Evolutionary conservation across 2,113 vertebrate genomes (phyloP).

Genomic region (Paracanthobrama guichenoti): DNA sequence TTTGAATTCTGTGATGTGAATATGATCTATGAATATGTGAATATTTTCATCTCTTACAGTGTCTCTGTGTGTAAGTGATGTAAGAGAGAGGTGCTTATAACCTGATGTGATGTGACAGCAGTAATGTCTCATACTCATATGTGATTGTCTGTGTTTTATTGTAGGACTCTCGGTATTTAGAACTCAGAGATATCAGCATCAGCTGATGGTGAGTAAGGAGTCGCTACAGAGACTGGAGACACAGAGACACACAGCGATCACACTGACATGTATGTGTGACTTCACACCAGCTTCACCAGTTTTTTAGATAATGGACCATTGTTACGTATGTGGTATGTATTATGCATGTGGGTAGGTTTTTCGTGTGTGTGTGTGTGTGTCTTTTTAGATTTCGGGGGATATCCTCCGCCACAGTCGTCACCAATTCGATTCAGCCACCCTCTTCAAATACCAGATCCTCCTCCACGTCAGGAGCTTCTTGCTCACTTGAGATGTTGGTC

Average conservation of each 20-base stretch:
- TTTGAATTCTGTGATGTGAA: not conserved
- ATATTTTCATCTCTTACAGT: not conserved
- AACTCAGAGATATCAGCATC: not conserved
- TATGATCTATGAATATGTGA: not conserved
- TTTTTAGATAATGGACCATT: not conserved
- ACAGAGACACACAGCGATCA: not conserved
- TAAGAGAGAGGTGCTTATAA: not conserved
- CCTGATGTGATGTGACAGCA: too few relatives aligned
- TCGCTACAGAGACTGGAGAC: not conserved
- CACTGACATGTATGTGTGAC: too few relatives aligned
- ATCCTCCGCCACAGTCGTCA: too few relatives aligned
- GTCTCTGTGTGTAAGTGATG: not conserved
- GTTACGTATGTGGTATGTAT: too few relatives aligned
- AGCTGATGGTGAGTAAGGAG: too few relatives aligned
- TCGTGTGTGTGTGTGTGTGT: too few relatives aligned
- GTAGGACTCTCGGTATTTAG: not conserved
- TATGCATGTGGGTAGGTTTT: too few relatives aligned
- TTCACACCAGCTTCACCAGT: not conserved
- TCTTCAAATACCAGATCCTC: too few relatives aligned
- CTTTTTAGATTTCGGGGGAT: too few relatives aligned
- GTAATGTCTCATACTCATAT: not conserved
- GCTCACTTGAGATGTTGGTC: too few relatives aligned
- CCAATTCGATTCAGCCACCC: too few relatives aligned
- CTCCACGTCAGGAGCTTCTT: too few relatives aligned
- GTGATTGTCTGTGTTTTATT: not conserved